Evolutionary conservation across 2,888 invertebrate species (phyloP), one percentile per base, ranked within the genome.

Genomic region (Sarcophaga carnaria): DNA sequence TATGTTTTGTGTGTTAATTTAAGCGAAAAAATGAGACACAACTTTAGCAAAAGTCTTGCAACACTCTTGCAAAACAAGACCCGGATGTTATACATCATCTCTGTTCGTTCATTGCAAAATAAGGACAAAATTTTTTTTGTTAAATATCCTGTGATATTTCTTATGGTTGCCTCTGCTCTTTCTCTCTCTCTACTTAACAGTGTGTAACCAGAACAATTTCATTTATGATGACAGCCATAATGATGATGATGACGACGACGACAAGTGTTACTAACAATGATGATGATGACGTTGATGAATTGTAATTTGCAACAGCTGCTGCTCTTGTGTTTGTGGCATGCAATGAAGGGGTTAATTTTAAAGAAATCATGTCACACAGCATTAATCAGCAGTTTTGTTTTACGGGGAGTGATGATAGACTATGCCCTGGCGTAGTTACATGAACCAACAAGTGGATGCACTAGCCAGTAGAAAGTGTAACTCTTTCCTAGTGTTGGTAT

Each of bases 251-350:
- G 74, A 22, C 8, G 27, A 22, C 17, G 72, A 45, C 22, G 49
- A 12, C 54, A 54, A 54, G 14, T 14, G 54, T 54, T 54, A 4
- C 12, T 14, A 54, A 14, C 17, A 14, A 20, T 69, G 64, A 70
- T 49, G 69, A 49, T n/a, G 70, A 76, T 79, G 63, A 62, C 54
- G 47, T 67, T 83, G 82, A 86, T 80, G 71, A 76, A 80, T 86
- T 76, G 72, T 72, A 76, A 82, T 83, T 80, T 80, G 76, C 59
- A 63, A 59, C 22, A 22, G 22, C 72, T 77, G 62, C 72, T 83
- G 76, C 54, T 76, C 54, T 37, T 59, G 12, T 3, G 77, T 59
- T 86, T 71, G 80, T 72, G 63, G 22, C n/a, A 54, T 17, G 17
- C 54, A 54, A 54, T 72, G 37, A 82, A 59, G 66, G 66, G 49